Base-by-base conservation (phyloP, 2,888 invertebrate genomes). In the Theodoxus fluviatilis region DNA sequence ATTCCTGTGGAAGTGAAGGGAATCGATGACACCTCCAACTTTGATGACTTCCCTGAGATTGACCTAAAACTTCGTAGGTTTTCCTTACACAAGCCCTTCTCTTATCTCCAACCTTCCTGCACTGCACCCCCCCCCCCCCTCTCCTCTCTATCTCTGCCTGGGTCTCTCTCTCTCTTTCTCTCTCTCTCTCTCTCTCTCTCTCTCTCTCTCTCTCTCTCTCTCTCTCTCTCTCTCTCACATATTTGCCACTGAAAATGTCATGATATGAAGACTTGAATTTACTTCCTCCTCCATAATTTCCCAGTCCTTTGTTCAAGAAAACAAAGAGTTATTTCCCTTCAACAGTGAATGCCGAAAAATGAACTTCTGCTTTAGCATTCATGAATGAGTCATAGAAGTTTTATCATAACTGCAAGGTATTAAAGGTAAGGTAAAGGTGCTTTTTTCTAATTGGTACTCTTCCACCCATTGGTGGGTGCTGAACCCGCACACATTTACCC, bases 1-100 rank as follows among this genome's bases (percentile, higher is more conserved):
- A 98, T 98, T 88, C 93, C 95, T 64, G 96, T 99, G 33, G 96
- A 97, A 87, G 97, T 99, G 72, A 94, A 94, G 87, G 97, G 98
- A 78, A 99, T 99, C 82, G 99, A 99, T 88, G 99, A 99, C 89
- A 99, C 99, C 57, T 98, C 98, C 78, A 99, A 99, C 90, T 99
- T 99, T 88, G 99, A 99, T 89, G 99, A 99, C 84, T 99, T 99
- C 91, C 98, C 98, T 6, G 98, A 99, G 89, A 97, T 97, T 83
- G 98, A 98, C 87, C 91, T 98, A 79, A 95, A 96, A 90, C 96
- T 98, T 90, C 96, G 97, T 97, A 91, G 92, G 95, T 81, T 66
- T 55, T 66, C 18, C 15, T 52, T 40, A 28, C 25, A 28, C 15
- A 33, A 18, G 2, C 31, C 9, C 31, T 57, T 22, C 15, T 43